Conservation (phyloP, 2,113 vertebrate species). For the Chionomys nivalis region DNA sequence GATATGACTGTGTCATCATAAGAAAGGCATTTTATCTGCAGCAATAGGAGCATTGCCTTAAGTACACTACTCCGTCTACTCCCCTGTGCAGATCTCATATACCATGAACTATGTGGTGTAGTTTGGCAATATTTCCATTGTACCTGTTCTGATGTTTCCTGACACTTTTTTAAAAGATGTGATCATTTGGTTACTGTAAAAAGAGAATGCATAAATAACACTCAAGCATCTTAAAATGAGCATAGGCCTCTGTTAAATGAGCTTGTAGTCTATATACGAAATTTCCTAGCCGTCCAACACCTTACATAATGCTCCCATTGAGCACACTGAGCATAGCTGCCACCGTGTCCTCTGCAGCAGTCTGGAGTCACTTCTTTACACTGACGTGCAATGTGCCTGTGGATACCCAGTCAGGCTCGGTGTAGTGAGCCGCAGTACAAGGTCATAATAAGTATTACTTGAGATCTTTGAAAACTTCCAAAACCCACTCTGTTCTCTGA, state of each 20-base stretch:
- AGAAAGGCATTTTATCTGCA: slow-evolving; percentile 1
- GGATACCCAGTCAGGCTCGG: not conserved
- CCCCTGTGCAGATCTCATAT: not conserved
- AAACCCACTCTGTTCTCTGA: slow-evolving; percentile 7
- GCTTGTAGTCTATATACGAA: not conserved
- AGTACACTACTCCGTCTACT: not conserved
- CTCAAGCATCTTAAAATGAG: slow-evolving; percentile 31
- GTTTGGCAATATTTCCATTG: not conserved
- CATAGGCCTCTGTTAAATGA: not conserved
- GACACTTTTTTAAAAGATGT: not conserved
- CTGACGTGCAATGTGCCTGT: not conserved
- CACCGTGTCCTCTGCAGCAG: not conserved
- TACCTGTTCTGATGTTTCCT: not conserved
- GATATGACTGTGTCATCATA: not conserved
- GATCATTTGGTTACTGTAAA: not conserved
- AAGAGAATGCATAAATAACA: not conserved
- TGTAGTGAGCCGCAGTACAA: not conserved
- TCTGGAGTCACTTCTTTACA: slow-evolving; percentile 17
- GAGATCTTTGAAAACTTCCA: slow-evolving; percentile 23
- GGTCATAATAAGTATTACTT: not conserved
- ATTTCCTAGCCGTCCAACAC: not conserved
- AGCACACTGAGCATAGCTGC: not conserved
- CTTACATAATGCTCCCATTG: not conserved
- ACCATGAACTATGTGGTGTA: not conserved
- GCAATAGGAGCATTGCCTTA: not conserved